Percentiles rank a stretch among this genome's conserved stretches.
These are phyloP conservation scores for Probaryconus sp. DNA, from an alignment of 1,140 invertebrate species.

Conservation along the genomic window DNA sequence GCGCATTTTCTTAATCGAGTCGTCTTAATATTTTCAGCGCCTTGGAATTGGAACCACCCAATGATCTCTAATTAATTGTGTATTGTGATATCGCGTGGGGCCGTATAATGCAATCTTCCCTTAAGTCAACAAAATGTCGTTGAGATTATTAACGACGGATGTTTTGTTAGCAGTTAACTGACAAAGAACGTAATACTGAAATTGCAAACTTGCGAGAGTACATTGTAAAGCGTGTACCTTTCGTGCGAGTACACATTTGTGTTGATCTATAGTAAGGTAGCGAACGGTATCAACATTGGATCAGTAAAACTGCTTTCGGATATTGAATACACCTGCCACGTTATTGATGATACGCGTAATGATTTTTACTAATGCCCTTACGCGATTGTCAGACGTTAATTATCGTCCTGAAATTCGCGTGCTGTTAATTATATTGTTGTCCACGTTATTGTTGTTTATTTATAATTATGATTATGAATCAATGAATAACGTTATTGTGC, in stretches of 20 bases:
- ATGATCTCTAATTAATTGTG: too few species aligned
- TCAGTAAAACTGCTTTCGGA: slow-evolving; percentile 16
- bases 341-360: slow-evolving; percentile 33
- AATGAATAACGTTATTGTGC: too few species aligned
- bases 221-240: slow-evolving; percentile 35
- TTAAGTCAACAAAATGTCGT: slow-evolving; percentile 18
- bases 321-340: slow-evolving; percentile 17
- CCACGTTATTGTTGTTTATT: slow-evolving; percentile 30
- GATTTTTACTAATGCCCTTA: slow-evolving; percentile 29
- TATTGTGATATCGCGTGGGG: too few species aligned
- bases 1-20: too few species aligned
- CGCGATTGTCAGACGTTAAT: slow-evolving; percentile 32
- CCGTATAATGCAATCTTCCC: not conserved
- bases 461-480: slow-evolving; percentile 1
- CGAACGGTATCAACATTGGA: slow-evolving; percentile 27
- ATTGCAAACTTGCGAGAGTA: slow-evolving; percentile 19
- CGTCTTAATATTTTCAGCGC: too few species aligned
- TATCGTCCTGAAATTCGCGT: slow-evolving; percentile 6
- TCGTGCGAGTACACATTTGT: slow-evolving; percentile 41
- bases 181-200: slow-evolving; percentile 29
- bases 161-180: slow-evolving; percentile 22
- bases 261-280: slow-evolving; percentile 33
- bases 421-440: slow-evolving; percentile 15
- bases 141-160: slow-evolving; percentile 21
- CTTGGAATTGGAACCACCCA: too few species aligned